Percentiles rank a stretch among this genome's conserved stretches.
phyloP scores from a whole-genome alignment of 2,797 vertebrate species.

The Acanthis flammea region DNA sequence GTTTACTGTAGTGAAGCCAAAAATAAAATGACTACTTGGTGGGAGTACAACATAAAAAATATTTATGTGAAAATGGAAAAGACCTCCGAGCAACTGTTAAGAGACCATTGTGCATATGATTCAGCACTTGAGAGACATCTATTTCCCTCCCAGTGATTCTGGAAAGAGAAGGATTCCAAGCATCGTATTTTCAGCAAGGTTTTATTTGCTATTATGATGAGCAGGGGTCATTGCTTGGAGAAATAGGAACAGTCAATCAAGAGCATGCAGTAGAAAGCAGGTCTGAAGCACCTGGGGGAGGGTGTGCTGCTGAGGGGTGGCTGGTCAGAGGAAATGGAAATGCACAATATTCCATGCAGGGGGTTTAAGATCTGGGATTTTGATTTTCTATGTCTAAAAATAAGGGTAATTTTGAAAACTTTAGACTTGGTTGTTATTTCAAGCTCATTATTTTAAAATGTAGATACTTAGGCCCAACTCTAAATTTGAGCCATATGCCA shows the following conservation, averaged over 20 bases:
- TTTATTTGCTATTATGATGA: slow-evolving; percentile 44
- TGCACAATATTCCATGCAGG: not conserved
- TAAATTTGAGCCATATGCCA: not conserved
- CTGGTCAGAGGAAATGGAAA: not conserved
- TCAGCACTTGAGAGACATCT: slow-evolving; percentile 29
- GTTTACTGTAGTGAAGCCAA: slow-evolving; percentile 57
- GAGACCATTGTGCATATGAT: not conserved
- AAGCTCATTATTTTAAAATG: not conserved
- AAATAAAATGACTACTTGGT: slow-evolving; percentile 46
- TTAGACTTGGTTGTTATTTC: not conserved
- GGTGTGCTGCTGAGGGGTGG: not conserved
- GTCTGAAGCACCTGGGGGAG: not conserved
- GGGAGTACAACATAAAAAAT: slow-evolving; percentile 42
- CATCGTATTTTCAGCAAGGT: slow-evolving; percentile 1
- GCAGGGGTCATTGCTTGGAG: slow-evolving; percentile 17
- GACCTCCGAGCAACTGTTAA: slow-evolving; percentile 18
- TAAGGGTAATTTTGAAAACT: not conserved
- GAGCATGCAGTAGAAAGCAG: not conserved
- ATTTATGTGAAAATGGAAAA: slow-evolving; percentile 51
- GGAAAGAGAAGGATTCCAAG: slow-evolving; percentile 9
- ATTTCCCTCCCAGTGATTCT: slow-evolving; percentile 15
- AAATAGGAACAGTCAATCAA: slow-evolving; percentile 21
- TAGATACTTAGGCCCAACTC: not conserved
- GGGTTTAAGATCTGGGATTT: not conserved
- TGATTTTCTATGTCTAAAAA: not conserved